Conservation (phyloP, 2,888 invertebrate species). For the Apamea crenata region DNA sequence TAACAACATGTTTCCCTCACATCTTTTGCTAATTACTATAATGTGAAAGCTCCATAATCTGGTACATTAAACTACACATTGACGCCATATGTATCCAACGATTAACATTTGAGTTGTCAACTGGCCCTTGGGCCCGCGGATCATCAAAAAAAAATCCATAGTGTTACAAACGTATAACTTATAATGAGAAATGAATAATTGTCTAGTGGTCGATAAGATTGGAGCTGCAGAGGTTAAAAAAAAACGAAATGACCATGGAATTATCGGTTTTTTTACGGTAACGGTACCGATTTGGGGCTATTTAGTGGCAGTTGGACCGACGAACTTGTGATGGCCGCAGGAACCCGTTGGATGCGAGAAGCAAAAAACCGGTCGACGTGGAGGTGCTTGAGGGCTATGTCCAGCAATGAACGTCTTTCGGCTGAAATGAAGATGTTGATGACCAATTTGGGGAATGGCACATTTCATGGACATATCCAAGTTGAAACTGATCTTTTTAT, state of each 20-base stretch:
- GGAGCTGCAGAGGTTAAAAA: not conserved
- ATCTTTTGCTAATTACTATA: conserved; percentile 31
- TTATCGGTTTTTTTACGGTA: too few species aligned
- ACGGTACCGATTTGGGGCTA: not conserved
- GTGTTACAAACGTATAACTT: not conserved
- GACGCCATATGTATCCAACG: conserved; percentile 26
- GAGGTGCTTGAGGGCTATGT: too few species aligned
- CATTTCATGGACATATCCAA: too few species aligned
- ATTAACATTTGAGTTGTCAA: conserved; percentile 5
- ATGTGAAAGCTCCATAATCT: conserved; percentile 33
- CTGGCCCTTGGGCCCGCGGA: not conserved
- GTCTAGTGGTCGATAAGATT: not conserved
- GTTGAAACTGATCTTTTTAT: too few species aligned
- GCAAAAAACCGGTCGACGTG: too few species aligned
- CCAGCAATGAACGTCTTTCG: too few species aligned
- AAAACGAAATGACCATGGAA: not conserved
- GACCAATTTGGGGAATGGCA: not conserved
- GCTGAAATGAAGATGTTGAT: too few species aligned
- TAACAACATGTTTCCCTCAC: conserved; percentile 30
- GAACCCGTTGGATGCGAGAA: too few species aligned
- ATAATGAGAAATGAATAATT: not conserved
- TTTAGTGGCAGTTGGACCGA: too few species aligned
- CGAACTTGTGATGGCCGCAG: too few species aligned
- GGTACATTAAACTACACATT: conserved; percentile 14
- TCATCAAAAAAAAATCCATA: not conserved